A percentile compares a stretch with the other conserved stretches of the same genome.
These are phyloP conservation scores for Drosophila nebulosa DNA, from an alignment of 1,140 invertebrate genomes.

Conservation along the genomic window DNA sequence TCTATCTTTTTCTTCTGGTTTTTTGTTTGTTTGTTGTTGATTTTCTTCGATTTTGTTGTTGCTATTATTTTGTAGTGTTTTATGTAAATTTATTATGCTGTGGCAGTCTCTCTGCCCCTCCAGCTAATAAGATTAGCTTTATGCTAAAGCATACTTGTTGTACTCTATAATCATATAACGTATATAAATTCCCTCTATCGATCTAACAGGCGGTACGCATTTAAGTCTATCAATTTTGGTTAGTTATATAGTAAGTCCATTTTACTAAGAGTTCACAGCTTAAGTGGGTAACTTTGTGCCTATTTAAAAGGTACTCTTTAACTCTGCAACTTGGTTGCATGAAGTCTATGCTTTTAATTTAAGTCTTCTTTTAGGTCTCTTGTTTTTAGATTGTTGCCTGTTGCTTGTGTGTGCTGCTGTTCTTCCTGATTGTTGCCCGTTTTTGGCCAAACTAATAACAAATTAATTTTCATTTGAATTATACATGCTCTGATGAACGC, in stretches of 20 bases:
- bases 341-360: background rate
- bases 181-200: background rate
- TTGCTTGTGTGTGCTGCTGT: slow-evolving; percentile 17
- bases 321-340: background rate
- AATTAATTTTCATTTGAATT: slow-evolving; percentile 73
- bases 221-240: too few relatives aligned
- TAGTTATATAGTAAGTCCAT: too few relatives aligned
- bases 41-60: slow-evolving; percentile 21
- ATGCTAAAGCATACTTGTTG: slow-evolving; percentile 55
- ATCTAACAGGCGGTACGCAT: too few relatives aligned
- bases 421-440: slow-evolving; percentile 27
- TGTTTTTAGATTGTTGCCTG: slow-evolving; percentile 21
- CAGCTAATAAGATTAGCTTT: slow-evolving; percentile 60
- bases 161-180: background rate
- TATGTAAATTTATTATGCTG: slow-evolving; percentile 62
- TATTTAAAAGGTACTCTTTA: too few relatives aligned
- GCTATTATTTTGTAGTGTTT: slow-evolving; percentile 61
- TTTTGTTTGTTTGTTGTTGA: slow-evolving; percentile 23
- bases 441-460: slow-evolving; percentile 67
- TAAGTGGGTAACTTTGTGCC: too few relatives aligned
- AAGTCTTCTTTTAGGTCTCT: background rate
- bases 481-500: slow-evolving; percentile 55
- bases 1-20: slow-evolving; percentile 44
- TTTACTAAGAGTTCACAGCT: too few relatives aligned
- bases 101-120: background rate